Conservation (phyloP, 37 sponge, comb jelly and placozoan genomes). For the Cliona cf. orientalis region DNA sequence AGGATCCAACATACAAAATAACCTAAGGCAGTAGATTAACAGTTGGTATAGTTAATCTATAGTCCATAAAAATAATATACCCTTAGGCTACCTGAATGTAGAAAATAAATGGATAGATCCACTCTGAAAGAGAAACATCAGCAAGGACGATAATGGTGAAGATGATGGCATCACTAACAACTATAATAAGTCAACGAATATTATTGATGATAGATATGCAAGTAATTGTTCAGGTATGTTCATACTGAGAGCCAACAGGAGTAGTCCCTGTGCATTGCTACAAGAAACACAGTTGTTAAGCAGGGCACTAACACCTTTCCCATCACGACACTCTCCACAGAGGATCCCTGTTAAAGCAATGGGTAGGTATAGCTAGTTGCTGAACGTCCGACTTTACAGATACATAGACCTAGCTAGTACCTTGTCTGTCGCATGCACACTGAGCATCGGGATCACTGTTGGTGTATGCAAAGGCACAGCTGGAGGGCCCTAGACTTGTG, state of each 20-base stretch:
- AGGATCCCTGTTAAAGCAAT: conserved; percentile 79
- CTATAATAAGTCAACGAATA: too few relatives aligned
- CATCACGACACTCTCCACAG: conserved; percentile 69
- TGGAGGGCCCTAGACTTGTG: conserved; percentile 13
- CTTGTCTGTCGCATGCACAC: conserved; percentile 45
- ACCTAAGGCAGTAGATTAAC: too few relatives aligned
- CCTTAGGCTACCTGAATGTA: conserved; percentile 55
- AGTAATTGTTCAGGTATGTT: too few relatives aligned
- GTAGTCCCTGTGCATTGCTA: conserved; percentile 5
- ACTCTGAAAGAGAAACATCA: conserved; percentile 9
- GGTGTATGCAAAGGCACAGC: conserved; percentile 46
- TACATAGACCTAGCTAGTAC: too few relatives aligned
- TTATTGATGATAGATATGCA: too few relatives aligned
- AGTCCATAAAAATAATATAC: neutral
- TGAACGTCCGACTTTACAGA: too few relatives aligned
- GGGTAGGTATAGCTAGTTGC: too few relatives aligned
- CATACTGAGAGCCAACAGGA: conserved; percentile 33
- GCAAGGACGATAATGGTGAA: neutral
- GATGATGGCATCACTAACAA: conserved; percentile 9
- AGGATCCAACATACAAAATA: conserved; percentile 25
- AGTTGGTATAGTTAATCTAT: too few relatives aligned
- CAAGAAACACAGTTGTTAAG: conserved; percentile 65
- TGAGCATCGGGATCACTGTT: conserved; percentile 34
- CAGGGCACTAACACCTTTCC: conserved; percentile 58
- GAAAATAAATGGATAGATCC: conserved; percentile 48